Base-by-base conservation (phyloP, 2,113 vertebrate genomes). In the Sprattus sprattus region DNA sequence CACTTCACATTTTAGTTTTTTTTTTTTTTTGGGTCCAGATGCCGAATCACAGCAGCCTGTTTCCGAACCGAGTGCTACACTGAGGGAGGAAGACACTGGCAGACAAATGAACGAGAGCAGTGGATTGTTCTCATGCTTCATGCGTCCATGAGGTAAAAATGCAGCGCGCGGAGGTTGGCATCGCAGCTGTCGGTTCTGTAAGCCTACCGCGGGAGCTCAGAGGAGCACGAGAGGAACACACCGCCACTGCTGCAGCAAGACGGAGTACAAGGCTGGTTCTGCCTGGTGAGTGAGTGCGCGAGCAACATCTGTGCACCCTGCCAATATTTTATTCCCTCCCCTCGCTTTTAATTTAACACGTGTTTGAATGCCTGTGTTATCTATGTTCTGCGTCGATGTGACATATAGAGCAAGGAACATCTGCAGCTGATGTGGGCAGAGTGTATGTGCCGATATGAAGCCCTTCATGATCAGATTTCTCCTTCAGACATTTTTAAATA, bases 161-260 rank as follows among this genome's bases (percentile, higher is more conserved):
- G 96, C 95, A 94, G 94, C 93, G 92, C 92, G 94, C 93, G 90
- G 94, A 93, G 94, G 95, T 93, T 93, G 94, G 92, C 91, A 92
- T 93, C 91, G 91, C 85, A 89, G 92, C 93, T 93, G 92, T 92
- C 89, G 89, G 94, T 92, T 95, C 94, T 93, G 92, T 94, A 95
- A 94, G 93, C 92, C 92, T 90, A 88, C 86, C 86, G 89, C 87
- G 82, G 75, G 81, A 86, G 81, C 82, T 85, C 81, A 84, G 83
- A 89, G 89, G 89, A 92, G 89, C 88, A 85, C 88, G 86, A 88
- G 91, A 90, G 92, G 86, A 93, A 90, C 47, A 88, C 85, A 82
- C 81, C 89, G 88, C 91, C 91, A 91, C 90, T 88, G 89, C 93
- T 91, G 83, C 92, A 92, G 92, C 91, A 88, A 39, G 71, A 78